Conservation (phyloP, 2,888 invertebrate species). For the Caenorhabditis becei region DNA sequence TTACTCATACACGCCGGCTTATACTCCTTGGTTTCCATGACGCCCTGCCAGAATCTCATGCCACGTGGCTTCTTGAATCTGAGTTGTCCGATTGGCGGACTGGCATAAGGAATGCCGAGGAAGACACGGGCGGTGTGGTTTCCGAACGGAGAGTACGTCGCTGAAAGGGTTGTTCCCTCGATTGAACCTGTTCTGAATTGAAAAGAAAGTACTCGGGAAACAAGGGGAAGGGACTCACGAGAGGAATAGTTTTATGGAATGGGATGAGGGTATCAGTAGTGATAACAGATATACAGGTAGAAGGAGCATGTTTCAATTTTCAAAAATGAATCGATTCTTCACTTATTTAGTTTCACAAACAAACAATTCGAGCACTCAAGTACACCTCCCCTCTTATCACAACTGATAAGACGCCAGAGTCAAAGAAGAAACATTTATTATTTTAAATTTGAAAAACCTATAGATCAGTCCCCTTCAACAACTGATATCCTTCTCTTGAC, state of each 20-base stretch:
- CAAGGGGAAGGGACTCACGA: not conserved
- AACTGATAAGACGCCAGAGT: no score
- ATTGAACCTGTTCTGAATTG: constrained; percentile 32
- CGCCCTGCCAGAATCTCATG: constrained; percentile 35
- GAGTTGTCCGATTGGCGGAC: constrained; percentile 44
- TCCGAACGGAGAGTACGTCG: constrained; percentile 42
- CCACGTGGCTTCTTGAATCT: constrained; percentile 36
- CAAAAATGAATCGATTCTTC: no score
- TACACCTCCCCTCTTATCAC: no score
- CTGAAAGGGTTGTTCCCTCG: constrained; percentile 20
- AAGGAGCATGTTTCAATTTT: not conserved
- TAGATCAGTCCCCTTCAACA: not conserved
- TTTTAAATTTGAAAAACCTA: not conserved
- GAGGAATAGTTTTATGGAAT: not conserved
- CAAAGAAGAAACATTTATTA: no score
- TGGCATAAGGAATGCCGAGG: constrained; percentile 53
- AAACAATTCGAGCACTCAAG: no score
- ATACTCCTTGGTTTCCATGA: constrained; percentile 60
- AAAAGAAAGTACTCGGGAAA: no score
- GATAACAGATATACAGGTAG: not conserved
- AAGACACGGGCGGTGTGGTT: constrained; percentile 58
- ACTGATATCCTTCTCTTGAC: constrained; percentile 12
- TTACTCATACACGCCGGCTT: constrained; percentile 63
- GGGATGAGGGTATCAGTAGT: not conserved
- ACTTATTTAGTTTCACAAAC: no score